Evolutionary conservation across 1,140 invertebrate species (phyloP), one percentile per base, ranked within the genome.

Genomic region (Aradophagus sp.): DNA sequence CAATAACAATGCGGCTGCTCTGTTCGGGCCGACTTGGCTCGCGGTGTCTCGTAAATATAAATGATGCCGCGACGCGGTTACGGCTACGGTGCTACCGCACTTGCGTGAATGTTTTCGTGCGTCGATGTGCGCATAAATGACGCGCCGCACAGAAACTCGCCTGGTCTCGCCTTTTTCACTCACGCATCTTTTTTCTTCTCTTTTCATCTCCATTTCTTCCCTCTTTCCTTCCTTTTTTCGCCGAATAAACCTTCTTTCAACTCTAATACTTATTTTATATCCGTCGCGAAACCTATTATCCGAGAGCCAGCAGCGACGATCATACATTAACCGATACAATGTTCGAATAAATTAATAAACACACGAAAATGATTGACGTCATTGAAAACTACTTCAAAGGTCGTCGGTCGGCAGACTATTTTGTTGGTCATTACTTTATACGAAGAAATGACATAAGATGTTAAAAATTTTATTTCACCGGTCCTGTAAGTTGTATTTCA

Each of bases 1-100:
- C 76, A 61, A 76, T 83, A 84, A 84, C 83, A 84, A 84, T 84
- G 79, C 82, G 72, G 71, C 69, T 50, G 50, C 31, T 41, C 47
- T 59, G 65, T n/a, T n/a, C n/a, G n/a, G n/a, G n/a, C n/a, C n/a
- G n/a, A n/a, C n/a, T n/a, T n/a, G n/a, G 56, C 73, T 78, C 77
- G 74, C 75, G 75, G 74, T 81, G 82, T 83, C 80, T 84, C 81
- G 80, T 84, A 84, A 84, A 84, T 84, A 84, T 84, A 84, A 85
- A 84, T 83, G 80, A 85, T 83, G 77, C 80, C 77, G 77, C 76
- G 78, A 78, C 74, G 76, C 71, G 74, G 77, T 84, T 83, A 80
- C 80, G 76, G 76, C 4, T 4, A 77, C 72, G 31, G 26, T 68
- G 78, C 82, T 80, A 83, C 79, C 76, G 80, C 74, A 70, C 76